Conservation (phyloP, 2,888 invertebrate species). For the Horisme vitalbata region DNA sequence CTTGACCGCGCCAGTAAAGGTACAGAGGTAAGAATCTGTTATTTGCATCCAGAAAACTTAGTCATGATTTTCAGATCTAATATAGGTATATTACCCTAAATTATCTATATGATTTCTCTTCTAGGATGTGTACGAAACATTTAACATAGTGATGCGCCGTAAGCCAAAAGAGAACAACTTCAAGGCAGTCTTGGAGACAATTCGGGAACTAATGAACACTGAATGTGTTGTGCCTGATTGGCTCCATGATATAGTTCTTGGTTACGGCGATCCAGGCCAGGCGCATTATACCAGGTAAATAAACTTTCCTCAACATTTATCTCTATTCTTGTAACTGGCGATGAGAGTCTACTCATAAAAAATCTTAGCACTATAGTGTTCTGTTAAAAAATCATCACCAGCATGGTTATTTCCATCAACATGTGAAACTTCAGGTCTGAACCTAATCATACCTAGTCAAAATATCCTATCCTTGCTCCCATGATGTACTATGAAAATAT, state of each 20-base stretch:
- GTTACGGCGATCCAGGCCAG: constrained; percentile 98
- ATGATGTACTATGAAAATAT: too few relatives aligned
- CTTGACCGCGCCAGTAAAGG: constrained; percentile 92
- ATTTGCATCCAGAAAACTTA: too few relatives aligned
- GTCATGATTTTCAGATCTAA: too few relatives aligned
- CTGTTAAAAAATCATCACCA: too few relatives aligned
- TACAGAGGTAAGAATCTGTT: constrained; percentile 86
- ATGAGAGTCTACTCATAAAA: too few relatives aligned
- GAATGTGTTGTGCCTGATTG: constrained; percentile 98
- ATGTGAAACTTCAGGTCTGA: too few relatives aligned
- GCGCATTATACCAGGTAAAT: constrained; percentile 94
- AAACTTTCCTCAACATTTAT: not conserved
- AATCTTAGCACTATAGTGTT: too few relatives aligned
- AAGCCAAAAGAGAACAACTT: constrained; percentile 99
- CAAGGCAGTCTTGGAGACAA: constrained; percentile 99
- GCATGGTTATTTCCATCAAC: too few relatives aligned
- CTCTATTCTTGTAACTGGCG: too few relatives aligned
- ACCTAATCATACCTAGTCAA: too few relatives aligned
- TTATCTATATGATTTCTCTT: not conserved
- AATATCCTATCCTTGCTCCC: too few relatives aligned
- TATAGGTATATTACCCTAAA: too few relatives aligned
- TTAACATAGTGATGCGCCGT: constrained; percentile 98
- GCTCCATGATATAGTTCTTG: constrained; percentile 98
- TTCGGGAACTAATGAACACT: constrained; percentile 99
- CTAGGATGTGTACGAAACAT: constrained; percentile 93